Conservation (phyloP, 2,113 vertebrate genomes). For the Agelaius tricolor region DNA sequence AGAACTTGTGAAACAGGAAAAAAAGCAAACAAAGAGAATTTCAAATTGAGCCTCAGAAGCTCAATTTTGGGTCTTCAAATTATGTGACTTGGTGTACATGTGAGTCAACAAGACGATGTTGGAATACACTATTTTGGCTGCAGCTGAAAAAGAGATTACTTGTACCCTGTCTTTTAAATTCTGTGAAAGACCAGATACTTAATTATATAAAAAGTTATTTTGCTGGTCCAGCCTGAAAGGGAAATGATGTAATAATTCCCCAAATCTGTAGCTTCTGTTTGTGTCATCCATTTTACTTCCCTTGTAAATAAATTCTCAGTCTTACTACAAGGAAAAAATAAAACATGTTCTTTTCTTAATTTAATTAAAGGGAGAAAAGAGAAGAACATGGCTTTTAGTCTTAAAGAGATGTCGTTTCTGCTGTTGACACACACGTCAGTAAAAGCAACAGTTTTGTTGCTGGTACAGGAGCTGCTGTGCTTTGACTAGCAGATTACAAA, state of each 20-base stretch:
- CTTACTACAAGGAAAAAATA: neutral
- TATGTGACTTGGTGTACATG: neutral
- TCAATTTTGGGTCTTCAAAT: neutral
- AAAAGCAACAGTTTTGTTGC: constrained; percentile 4
- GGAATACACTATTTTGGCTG: neutral
- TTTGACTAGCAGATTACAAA: constrained; percentile 31
- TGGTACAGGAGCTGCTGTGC: neutral
- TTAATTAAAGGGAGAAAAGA: neutral
- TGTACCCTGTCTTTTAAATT: neutral
- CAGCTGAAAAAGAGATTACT: neutral
- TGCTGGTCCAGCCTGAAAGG: neutral
- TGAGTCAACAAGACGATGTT: neutral
- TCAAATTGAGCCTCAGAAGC: neutral
- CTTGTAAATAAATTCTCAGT: neutral
- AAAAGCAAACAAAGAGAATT: neutral
- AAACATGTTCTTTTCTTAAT: neutral
- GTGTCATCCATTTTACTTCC: neutral
- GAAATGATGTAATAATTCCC: neutral
- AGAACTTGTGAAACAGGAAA: neutral
- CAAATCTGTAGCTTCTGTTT: neutral
- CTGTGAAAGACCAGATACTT: neutral
- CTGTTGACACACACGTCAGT: neutral
- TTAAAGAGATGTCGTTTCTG: neutral
- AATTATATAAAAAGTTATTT: neutral
- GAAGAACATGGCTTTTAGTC: neutral